Conservation (phyloP, 2,113 vertebrate genomes). For the Orcinus orca region DNA sequence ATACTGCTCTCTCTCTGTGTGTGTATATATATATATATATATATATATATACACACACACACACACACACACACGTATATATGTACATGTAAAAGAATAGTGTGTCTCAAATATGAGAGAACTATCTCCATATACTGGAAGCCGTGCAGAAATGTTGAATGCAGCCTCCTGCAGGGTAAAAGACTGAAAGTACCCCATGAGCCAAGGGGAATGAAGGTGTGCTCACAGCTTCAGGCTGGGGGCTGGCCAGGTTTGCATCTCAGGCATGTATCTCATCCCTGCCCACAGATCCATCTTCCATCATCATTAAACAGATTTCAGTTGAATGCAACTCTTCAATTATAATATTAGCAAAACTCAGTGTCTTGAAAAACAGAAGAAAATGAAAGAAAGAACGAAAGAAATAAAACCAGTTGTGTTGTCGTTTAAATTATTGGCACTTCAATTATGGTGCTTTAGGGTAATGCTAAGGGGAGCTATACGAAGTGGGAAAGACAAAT, state of each 20-base stretch:
- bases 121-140: not conserved
- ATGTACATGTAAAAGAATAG: not conserved
- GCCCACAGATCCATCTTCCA: not conserved
- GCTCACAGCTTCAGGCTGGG: not conserved
- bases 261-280: not conserved
- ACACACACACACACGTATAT: rapidly evolving
- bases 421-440: not conserved
- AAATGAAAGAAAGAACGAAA: not conserved
- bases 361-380: not conserved
- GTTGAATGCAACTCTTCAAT: not conserved
- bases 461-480: not conserved
- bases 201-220: too few relatives aligned
- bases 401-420: not conserved
- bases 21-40: too few relatives aligned
- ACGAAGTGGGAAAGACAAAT: not conserved
- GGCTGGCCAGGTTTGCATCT: too few relatives aligned
- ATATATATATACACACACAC: too few relatives aligned
- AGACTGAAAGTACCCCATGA: not conserved
- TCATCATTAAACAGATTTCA: not conserved
- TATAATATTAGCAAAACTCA: not conserved
- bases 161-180: too few relatives aligned
- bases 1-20: too few relatives aligned
- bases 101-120: not conserved
- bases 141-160: not conserved
- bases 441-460: not conserved